A percentile compares a stretch with the other conserved stretches of the same genome.
These are phyloP conservation scores for Chlorodrepanis virens DNA, from an alignment of 2,113 vertebrate species.

Conservation along the genomic window DNA sequence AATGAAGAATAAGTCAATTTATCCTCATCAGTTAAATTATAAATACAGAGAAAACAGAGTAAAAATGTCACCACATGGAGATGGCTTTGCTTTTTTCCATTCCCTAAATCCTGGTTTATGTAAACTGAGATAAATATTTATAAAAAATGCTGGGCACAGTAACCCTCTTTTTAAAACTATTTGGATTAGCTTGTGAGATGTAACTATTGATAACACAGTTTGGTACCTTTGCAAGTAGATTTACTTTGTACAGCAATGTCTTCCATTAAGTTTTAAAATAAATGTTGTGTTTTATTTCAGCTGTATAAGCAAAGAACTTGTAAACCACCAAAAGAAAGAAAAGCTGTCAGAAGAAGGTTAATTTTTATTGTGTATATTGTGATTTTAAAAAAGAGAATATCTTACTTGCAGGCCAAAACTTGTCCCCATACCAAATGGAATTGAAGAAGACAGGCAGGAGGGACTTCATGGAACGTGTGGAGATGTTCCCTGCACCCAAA, in stretches of 20 bases:
- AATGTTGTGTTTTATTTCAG: neutral
- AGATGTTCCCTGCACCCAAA: neutral
- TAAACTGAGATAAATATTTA: slow-evolving; percentile 68
- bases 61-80: slow-evolving; percentile 45
- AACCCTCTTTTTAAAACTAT: slow-evolving; percentile 57
- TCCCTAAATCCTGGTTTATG: slow-evolving; percentile 57
- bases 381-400: neutral
- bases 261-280: slow-evolving; percentile 38
- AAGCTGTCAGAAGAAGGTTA: neutral
- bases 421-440: neutral
- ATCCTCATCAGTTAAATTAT: slow-evolving; percentile 38
- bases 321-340: neutral
- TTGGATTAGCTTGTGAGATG: slow-evolving; percentile 58
- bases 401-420: neutral
- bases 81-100: slow-evolving; percentile 48
- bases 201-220: slow-evolving; percentile 51
- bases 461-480: neutral
- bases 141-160: slow-evolving; percentile 38
- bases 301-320: slow-evolving; percentile 1
- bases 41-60: slow-evolving; percentile 32
- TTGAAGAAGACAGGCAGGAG: neutral
- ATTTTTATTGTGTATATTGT: neutral
- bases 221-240: slow-evolving; percentile 34
- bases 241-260: neutral
- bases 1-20: slow-evolving; percentile 41